Evolutionary conservation across 2,797 vertebrate genomes (phyloP).

Genomic region (Acrossocheilus fasciatus): DNA sequence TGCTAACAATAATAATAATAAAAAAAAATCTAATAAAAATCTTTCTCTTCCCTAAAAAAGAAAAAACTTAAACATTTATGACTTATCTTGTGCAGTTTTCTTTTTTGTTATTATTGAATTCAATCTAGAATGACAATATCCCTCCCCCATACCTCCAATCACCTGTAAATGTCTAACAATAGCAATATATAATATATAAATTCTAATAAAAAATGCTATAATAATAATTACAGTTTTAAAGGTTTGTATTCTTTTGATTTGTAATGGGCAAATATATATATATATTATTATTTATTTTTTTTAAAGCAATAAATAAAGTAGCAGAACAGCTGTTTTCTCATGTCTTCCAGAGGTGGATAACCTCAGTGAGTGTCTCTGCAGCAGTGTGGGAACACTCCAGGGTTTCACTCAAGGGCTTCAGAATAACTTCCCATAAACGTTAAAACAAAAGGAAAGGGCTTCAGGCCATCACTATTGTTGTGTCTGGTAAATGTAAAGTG

Average conservation of each 20-base stretch:
- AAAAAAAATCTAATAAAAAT: too few species aligned
- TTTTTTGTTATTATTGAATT: neutral
- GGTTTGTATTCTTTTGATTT: neutral
- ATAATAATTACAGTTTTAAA: neutral
- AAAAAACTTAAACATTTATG: neutral
- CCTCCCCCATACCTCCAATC: neutral
- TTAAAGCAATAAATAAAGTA: neutral
- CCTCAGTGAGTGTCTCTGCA: conserved; percentile 10
- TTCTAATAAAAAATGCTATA: neutral
- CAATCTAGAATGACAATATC: neutral
- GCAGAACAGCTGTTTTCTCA: conserved; percentile 36
- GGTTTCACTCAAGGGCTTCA: conserved; percentile 1
- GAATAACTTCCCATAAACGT: conserved; percentile 24
- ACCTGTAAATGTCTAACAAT: neutral
- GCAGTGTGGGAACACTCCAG: conserved; percentile 32
- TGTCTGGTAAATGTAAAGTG: conserved; percentile 1
- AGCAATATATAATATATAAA: neutral
- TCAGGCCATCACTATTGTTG: conserved; percentile 1
- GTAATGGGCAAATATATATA: neutral
- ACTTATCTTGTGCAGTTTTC: neutral
- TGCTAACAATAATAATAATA: neutral
- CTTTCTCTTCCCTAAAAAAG: neutral
- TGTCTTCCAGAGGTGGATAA: conserved; percentile 44
- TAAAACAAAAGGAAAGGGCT: conserved; percentile 4
- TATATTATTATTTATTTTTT: too few species aligned